phyloP scores from a whole-genome alignment of 2,888 invertebrate species.

The Drosophila fulvimacula region DNA sequence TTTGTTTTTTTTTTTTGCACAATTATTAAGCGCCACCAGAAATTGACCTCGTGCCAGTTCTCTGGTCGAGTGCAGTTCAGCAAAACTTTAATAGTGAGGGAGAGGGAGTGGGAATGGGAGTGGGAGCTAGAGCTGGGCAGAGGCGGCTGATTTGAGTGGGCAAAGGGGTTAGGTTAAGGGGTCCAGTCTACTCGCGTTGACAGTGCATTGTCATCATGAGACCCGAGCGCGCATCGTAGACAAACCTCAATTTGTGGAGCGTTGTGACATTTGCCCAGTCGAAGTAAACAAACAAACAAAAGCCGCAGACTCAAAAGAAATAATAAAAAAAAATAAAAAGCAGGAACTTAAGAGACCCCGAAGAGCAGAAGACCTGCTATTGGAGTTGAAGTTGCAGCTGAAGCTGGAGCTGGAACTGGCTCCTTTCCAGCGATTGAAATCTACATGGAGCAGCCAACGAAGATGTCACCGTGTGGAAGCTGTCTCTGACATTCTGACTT shows the following conservation, averaged over 20 bases:
- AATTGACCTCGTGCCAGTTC: constrained; percentile 73
- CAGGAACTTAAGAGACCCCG: neutral
- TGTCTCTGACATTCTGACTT: constrained; percentile 37
- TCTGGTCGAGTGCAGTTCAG: constrained; percentile 26
- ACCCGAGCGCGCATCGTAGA: constrained; percentile 3
- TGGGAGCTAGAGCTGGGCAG: neutral
- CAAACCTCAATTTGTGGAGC: constrained; percentile 60
- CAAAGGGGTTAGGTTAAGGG: neutral
- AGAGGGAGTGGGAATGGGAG: neutral
- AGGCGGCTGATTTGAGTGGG: neutral
- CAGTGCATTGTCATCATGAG: constrained; percentile 41
- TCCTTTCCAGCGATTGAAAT: constrained; percentile 34
- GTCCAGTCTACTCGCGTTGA: constrained; percentile 34
- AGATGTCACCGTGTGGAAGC: constrained; percentile 46
- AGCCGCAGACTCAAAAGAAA: constrained; percentile 17
- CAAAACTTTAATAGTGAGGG: constrained; percentile 22
- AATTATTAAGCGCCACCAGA: constrained; percentile 68
- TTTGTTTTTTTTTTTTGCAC: constrained; percentile 23
- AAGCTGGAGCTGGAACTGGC: neutral
- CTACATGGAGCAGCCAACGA: constrained; percentile 34
- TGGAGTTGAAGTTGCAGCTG: neutral
- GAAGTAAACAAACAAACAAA: constrained; percentile 39
- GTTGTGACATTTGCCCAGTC: constrained; percentile 62
- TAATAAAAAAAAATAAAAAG: constrained; percentile 1
- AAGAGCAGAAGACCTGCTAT: neutral